Evolutionary conservation across 2,888 invertebrate genomes (phyloP).

Genomic region (Cheilosia soror): DNA sequence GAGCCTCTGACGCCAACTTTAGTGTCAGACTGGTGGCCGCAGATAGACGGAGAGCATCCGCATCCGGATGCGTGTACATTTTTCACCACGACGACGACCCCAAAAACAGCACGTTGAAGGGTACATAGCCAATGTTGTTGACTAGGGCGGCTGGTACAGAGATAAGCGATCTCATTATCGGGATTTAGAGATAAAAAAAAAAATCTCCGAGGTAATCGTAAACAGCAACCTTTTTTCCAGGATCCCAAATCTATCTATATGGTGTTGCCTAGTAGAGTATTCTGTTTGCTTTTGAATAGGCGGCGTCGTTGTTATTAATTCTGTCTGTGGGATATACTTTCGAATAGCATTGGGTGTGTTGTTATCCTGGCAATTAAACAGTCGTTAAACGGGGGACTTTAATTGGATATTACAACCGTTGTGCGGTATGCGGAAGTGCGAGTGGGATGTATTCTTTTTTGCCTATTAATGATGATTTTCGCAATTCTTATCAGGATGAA

Average conservation of each 20-base stretch:
- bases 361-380: constrained; percentile 76
- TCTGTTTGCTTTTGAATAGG: neutral
- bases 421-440: constrained; percentile 22
- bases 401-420: constrained; percentile 74
- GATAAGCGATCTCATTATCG: constrained; percentile 76
- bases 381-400: constrained; percentile 74
- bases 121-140: constrained; percentile 24
- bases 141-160: constrained; percentile 41
- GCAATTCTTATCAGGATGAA: constrained; percentile 72
- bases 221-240: constrained; percentile 61
- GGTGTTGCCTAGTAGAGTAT: constrained; percentile 12
- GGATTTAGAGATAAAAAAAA: constrained; percentile 69
- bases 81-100: constrained; percentile 34
- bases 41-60: constrained; percentile 55
- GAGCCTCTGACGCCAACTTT: neutral
- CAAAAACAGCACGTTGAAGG: constrained; percentile 36
- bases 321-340: constrained; percentile 69
- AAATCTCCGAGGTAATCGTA: constrained; percentile 57
- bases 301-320: constrained; percentile 59
- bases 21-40: constrained; percentile 6
- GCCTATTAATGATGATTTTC: constrained; percentile 66
- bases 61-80: constrained; percentile 70
- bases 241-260: constrained; percentile 45
- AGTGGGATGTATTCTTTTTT: constrained; percentile 16
- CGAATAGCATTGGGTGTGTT: constrained; percentile 59